Evolutionary conservation across 2,113 vertebrate species (phyloP).

Genomic region (Jaculus jaculus): DNA sequence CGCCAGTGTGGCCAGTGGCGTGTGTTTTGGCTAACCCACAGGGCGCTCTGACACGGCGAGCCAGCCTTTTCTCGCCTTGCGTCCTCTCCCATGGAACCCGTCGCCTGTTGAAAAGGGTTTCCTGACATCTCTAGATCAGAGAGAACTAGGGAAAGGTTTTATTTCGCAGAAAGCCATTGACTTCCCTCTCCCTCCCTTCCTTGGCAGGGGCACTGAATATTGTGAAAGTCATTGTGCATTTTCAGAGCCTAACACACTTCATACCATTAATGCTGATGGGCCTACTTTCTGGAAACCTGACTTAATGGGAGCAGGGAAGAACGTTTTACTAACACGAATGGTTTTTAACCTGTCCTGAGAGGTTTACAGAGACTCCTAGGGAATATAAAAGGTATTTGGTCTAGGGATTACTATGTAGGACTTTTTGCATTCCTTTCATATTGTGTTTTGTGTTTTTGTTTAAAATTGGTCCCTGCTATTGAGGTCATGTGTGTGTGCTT

Average conservation of each 20-base stretch:
- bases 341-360: not conserved
- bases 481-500: not conserved
- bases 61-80: not conserved
- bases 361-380: not conserved
- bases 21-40: not conserved
- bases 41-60: not conserved
- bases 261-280: not conserved
- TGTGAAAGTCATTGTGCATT: slow-evolving; percentile 3
- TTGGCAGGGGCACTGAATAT: not conserved
- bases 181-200: not conserved
- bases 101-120: not conserved
- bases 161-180: not conserved
- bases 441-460: not conserved
- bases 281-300: not conserved
- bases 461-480: not conserved
- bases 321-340: not conserved
- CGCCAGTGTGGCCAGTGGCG: not conserved
- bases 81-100: not conserved
- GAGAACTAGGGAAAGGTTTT: not conserved
- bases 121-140: not conserved
- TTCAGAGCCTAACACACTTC: slow-evolving; percentile 42
- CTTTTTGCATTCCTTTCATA: not conserved
- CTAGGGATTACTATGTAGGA: not conserved
- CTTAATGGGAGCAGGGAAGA: not conserved
- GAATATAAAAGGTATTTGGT: not conserved